phyloP scores from a whole-genome alignment of 2,888 invertebrate genomes.

The Seira musarum region DNA sequence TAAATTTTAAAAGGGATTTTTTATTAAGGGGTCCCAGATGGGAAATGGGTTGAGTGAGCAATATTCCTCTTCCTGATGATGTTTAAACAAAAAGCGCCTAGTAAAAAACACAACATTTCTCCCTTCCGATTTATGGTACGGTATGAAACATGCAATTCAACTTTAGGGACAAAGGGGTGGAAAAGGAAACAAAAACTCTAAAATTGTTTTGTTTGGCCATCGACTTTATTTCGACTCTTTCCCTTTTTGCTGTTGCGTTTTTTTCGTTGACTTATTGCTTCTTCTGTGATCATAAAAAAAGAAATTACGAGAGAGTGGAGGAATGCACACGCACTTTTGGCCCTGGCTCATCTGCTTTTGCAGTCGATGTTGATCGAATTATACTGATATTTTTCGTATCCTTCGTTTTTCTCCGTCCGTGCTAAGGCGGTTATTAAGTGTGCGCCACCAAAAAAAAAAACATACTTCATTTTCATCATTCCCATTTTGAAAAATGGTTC shows the following conservation, averaged over 20 bases:
- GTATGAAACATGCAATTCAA: background rate
- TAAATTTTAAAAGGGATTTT: too few species aligned
- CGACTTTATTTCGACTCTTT: background rate
- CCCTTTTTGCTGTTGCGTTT: background rate
- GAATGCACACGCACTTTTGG: conserved; percentile 3
- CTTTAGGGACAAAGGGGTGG: too few species aligned
- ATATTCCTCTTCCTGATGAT: conserved; percentile 1
- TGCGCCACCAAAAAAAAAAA: conserved; percentile 1
- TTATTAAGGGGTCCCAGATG: conserved; percentile 21
- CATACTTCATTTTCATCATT: background rate
- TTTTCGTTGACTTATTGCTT: background rate
- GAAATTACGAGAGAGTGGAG: background rate
- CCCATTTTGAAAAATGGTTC: conserved; percentile 5
- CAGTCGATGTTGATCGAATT: background rate
- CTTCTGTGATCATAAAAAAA: background rate
- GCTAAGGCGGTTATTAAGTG: conserved; percentile 10
- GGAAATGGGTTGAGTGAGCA: conserved; percentile 19
- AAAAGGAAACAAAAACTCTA: background rate
- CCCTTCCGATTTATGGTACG: background rate
- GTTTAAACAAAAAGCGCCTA: too few species aligned
- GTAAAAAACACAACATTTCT: background rate
- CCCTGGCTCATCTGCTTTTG: conserved; percentile 10
- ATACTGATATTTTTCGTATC: background rate
- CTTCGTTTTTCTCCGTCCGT: background rate
- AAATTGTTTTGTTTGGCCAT: background rate